Evolutionary conservation across 2,113 vertebrate species (phyloP), one percentile per base, ranked within the genome.

Genomic region (Cyanoderma ruficeps): DNA sequence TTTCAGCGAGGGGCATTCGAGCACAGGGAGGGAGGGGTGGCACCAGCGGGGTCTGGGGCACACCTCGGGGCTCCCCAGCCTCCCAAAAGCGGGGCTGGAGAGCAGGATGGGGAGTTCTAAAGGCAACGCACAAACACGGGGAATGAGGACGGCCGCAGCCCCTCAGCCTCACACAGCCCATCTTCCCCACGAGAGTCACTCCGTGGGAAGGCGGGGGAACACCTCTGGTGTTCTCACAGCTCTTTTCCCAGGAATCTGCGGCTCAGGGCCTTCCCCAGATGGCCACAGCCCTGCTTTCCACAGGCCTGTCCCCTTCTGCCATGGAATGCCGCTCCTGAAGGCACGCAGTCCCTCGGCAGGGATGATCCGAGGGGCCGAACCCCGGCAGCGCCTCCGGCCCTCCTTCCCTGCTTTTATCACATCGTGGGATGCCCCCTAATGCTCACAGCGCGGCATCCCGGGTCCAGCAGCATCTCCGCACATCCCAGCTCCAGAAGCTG

Each of bases 351-450:
- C n/a, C 30, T 2, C 15, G 6, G 41, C 1, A 17, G 16, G 1
- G 27, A 11, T 47, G 19, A 5, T 44, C 28, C 5, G 7, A 25
- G 8, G 31, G 49, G 64, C n/a, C 19, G 7, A 39, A 1, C 30
- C 4, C 7, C 1, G 2, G 28, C 27, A 4, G 9, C 0, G 2
- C 3, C 65, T 53, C 59, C 18, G 14, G 8, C 22, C 50, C 42
- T 10, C 4, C 5, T 0, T 25, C 60, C 10, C 4, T 9, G 61
- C 61, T 42, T 24, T 42, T 64, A 15, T 42, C 20, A 23, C 78
- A 64, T 79, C 67, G 5, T 47, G 64, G 50, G 94, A 90, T 96
- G 94, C 88, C 91, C 93, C 91, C 94, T 94, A 92, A 96, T 49
- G 96, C 96, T 71, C 86, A 13, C 56, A 87, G 46, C 1, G 2